These are phyloP conservation scores for Lerema accius DNA, from an alignment of 1,140 invertebrate species.

Conservation along the genomic window DNA sequence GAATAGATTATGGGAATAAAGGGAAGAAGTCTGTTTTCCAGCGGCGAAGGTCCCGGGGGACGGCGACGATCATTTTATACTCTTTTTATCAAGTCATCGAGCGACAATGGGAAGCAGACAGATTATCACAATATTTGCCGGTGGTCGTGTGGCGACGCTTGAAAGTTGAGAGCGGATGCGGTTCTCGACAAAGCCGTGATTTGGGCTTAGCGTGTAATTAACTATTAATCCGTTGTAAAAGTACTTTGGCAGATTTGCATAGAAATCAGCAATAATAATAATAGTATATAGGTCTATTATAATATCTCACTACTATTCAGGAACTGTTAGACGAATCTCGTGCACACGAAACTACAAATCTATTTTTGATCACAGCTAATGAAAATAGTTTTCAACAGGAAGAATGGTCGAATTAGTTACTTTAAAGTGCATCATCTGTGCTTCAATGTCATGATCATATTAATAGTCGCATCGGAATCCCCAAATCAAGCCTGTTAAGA, in stretches of 20 bases:
- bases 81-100: constrained; percentile 81
- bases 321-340: no score
- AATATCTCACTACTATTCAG: no score
- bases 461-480: constrained; percentile 16
- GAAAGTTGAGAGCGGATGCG: constrained; percentile 56
- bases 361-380: no score
- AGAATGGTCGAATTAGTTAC: no score
- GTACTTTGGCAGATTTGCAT: no score
- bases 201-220: constrained; percentile 42
- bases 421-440: not conserved
- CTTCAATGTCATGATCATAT: constrained; percentile 19
- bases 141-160: constrained; percentile 61
- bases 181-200: constrained; percentile 41
- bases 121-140: constrained; percentile 80
- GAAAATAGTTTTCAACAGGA: no score
- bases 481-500: constrained; percentile 8
- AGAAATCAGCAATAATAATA: no score
- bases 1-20: constrained; percentile 82
- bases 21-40: constrained; percentile 59
- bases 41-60: constrained; percentile 66
- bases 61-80: constrained; percentile 60
- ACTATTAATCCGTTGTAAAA: constrained; percentile 19
- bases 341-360: no score
- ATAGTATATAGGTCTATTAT: no score
- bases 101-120: constrained; percentile 64